These are phyloP conservation scores for Rhabdomys dilectus DNA, from an alignment of 2,113 vertebrate species.

Conservation along the genomic window DNA sequence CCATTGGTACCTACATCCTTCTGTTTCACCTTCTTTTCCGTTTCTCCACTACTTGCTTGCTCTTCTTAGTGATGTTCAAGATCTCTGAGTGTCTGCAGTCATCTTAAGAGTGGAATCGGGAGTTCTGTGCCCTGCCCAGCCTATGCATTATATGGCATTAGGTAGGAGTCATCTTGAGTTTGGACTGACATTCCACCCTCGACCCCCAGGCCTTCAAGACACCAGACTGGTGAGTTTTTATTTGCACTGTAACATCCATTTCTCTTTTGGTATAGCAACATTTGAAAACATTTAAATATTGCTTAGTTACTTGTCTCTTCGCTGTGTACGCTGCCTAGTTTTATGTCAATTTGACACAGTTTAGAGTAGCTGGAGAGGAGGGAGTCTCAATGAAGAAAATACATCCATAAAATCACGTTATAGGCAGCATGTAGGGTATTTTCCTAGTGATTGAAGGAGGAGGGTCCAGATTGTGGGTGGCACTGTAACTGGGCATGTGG, in stretches of 20 bases:
- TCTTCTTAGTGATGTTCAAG: too few relatives aligned
- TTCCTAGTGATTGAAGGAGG: not conserved
- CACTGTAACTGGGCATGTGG: too few relatives aligned
- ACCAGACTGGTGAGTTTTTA: not conserved
- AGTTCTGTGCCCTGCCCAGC: too few relatives aligned
- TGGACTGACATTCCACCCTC: too few relatives aligned
- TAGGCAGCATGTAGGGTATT: not conserved
- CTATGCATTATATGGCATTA: too few relatives aligned
- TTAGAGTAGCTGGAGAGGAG: not conserved
- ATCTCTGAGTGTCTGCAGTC: too few relatives aligned
- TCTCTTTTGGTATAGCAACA: not conserved
- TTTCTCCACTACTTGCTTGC: too few relatives aligned
- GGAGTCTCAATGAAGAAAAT: not conserved
- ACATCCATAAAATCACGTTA: not conserved
- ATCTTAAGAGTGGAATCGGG: too few relatives aligned
- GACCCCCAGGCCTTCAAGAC: too few relatives aligned
- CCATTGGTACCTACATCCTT: too few relatives aligned
- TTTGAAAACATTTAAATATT: constrained; percentile 18
- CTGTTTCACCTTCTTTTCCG: too few relatives aligned
- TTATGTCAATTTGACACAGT: not conserved
- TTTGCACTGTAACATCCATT: not conserved
- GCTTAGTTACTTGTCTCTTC: not conserved
- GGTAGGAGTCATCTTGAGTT: too few relatives aligned
- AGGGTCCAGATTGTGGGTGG: not conserved
- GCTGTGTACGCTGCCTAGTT: not conserved